Percentiles rank a stretch among this genome's conserved stretches.
Conservation (phyloP, 2,113 vertebrate genomes). For the Calcarius ornatus region DNA sequence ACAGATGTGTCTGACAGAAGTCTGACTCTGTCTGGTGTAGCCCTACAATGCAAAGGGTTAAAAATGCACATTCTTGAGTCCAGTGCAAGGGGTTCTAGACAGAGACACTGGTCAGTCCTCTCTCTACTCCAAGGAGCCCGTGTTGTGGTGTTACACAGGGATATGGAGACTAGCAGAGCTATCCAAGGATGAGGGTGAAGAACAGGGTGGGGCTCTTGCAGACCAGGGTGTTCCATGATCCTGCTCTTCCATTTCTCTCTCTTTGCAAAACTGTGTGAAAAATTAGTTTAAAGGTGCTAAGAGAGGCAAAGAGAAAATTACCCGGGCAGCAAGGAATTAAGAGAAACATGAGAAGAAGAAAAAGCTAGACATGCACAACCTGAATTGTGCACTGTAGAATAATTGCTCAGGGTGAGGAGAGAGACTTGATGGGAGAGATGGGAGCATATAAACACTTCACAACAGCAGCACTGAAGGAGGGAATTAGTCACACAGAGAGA, state of each 20-base stretch:
- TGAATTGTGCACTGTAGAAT: not conserved
- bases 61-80: not conserved
- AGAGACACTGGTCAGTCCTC: not conserved
- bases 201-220: not conserved
- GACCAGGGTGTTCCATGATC: not conserved
- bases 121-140: rapidly evolving
- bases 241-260: not conserved
- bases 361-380: not conserved
- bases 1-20: not conserved
- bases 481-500: not conserved
- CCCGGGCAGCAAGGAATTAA: not conserved
- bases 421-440: not conserved
- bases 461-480: not conserved
- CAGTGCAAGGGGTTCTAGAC: not conserved
- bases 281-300: not conserved
- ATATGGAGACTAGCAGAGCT: not conserved
- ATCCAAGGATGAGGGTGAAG: not conserved
- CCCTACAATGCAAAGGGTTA: not conserved
- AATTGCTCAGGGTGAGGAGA: not conserved
- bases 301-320: not conserved
- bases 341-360: not conserved
- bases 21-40: not conserved
- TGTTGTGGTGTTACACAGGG: not conserved
- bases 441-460: not conserved
- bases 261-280: not conserved